Evolutionary conservation across 2,888 invertebrate genomes (phyloP).

Genomic region (Lobophora halterata): DNA sequence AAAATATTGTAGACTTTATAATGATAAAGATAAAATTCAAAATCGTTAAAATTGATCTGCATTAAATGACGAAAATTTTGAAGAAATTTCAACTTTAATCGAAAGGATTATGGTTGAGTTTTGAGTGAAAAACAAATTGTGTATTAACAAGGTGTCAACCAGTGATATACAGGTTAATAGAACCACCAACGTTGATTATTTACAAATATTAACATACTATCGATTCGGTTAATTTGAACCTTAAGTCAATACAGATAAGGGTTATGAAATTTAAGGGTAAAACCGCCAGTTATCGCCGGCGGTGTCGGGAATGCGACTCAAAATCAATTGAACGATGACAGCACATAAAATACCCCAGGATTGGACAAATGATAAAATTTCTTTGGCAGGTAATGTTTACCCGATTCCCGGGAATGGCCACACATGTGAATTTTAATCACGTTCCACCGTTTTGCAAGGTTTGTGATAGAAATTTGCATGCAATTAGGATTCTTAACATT

Average conservation of each 20-base stretch:
- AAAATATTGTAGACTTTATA: slow-evolving; percentile 22
- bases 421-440: slow-evolving; percentile 33
- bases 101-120: slow-evolving; percentile 9
- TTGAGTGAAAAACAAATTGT: slow-evolving; percentile 10
- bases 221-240: slow-evolving; percentile 26
- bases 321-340: slow-evolving; percentile 55
- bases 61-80: background rate
- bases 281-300: slow-evolving; percentile 20
- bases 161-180: slow-evolving; percentile 63
- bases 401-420: slow-evolving; percentile 37
- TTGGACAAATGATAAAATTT: slow-evolving; percentile 34
- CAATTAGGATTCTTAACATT: too few species aligned
- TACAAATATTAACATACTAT: slow-evolving; percentile 24
- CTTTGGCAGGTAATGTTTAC: slow-evolving; percentile 36
- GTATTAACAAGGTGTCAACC: slow-evolving; percentile 58
- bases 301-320: slow-evolving; percentile 37
- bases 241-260: slow-evolving; percentile 31
- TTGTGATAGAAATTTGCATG: too few species aligned
- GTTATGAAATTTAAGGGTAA: slow-evolving; percentile 18
- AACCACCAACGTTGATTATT: slow-evolving; percentile 53
- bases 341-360: slow-evolving; percentile 44
- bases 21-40: fast-evolving
- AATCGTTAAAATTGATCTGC: background rate
- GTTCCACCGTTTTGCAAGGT: too few species aligned
- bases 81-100: slow-evolving; percentile 11